Conservation (phyloP, 2,113 vertebrate genomes). For the Bothrops jararaca region DNA sequence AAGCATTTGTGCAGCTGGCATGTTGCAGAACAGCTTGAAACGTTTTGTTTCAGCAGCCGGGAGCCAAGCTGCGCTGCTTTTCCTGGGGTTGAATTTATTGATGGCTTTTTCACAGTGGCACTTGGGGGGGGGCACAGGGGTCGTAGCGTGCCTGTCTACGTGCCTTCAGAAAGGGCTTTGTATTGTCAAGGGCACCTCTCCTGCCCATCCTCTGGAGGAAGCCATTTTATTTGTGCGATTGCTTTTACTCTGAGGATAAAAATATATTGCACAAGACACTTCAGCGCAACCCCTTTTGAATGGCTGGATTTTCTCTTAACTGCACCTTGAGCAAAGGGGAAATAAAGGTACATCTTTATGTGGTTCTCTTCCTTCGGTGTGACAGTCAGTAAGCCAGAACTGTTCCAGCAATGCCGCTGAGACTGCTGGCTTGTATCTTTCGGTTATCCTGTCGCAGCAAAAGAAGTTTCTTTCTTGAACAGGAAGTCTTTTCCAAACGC, state of each 20-base stretch:
- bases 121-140: background rate
- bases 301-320: background rate
- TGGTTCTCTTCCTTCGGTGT: background rate
- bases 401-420: background rate
- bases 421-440: background rate
- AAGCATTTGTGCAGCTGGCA: background rate
- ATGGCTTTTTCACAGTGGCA: slow-evolving; percentile 46
- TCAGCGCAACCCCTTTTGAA: background rate
- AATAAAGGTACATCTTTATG: slow-evolving; percentile 1
- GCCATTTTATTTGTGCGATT: slow-evolving; percentile 19
- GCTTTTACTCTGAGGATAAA: slow-evolving; percentile 54
- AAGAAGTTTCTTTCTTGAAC: background rate
- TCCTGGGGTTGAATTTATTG: slow-evolving; percentile 45
- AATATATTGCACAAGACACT: slow-evolving; percentile 13
- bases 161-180: slow-evolving; percentile 42
- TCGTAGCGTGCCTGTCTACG: background rate
- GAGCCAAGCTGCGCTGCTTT: slow-evolving; percentile 20
- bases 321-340: background rate
- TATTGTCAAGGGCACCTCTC: slow-evolving; percentile 8
- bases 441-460: background rate
- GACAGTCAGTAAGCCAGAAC: slow-evolving; percentile 10
- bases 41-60: slow-evolving; percentile 26
- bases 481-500: background rate
- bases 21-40: background rate
- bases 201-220: background rate